Percentiles rank a stretch among this genome's conserved stretches.
Evolutionary conservation across 2,888 invertebrate genomes (phyloP).

Genomic region (Zele albiditarsus): DNA sequence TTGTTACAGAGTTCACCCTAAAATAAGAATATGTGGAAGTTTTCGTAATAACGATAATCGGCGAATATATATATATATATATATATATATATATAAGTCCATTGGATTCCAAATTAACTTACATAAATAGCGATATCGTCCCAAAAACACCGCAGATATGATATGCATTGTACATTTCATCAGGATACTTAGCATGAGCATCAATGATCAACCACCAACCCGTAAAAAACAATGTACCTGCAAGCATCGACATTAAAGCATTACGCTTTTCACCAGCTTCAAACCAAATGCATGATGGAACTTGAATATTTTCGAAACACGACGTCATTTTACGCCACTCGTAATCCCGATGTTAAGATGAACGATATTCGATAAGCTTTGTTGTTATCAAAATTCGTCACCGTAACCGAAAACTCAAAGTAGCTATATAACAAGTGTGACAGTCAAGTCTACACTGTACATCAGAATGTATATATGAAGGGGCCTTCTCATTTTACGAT

Average conservation of each 20-base stretch:
- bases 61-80: not conserved
- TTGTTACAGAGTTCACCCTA: slow-evolving; percentile 95
- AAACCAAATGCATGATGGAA: slow-evolving; percentile 87
- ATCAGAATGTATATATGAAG: no score
- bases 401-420: no score
- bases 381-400: no score
- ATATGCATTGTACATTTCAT: slow-evolving; percentile 84
- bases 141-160: slow-evolving; percentile 96
- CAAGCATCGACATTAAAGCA: slow-evolving; percentile 86
- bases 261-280: slow-evolving; percentile 91
- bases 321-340: slow-evolving; percentile 72
- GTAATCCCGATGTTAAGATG: not conserved
- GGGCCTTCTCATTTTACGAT: no score
- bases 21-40: slow-evolving; percentile 43
- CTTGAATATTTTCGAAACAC: slow-evolving; percentile 83
- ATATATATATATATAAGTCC: not conserved
- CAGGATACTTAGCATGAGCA: slow-evolving; percentile 86
- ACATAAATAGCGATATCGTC: slow-evolving; percentile 95
- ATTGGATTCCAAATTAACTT: slow-evolving; percentile 63
- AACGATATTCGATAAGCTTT: no score
- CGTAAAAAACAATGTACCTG: slow-evolving; percentile 94
- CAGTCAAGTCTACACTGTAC: no score
- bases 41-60: not conserved
- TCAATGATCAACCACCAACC: slow-evolving; percentile 99
- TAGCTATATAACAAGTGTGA: no score